Percentiles rank a stretch among this genome's conserved stretches.
phyloP scores from a whole-genome alignment of 2,113 vertebrate species.

The Oncorhynchus masou region DNA sequence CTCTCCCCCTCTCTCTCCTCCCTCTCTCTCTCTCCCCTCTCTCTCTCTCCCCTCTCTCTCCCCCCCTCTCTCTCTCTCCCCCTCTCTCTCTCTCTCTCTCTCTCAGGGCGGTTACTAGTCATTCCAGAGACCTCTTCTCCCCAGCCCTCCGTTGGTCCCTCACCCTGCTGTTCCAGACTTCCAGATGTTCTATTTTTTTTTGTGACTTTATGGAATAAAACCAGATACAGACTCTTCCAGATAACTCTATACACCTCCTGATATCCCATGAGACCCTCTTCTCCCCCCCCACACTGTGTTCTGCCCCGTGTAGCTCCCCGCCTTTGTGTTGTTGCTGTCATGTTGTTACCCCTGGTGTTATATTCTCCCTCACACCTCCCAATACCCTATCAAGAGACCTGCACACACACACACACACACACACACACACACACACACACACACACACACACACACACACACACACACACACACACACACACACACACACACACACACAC shows the following conservation, averaged over 20 bases:
- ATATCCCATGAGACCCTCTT: background rate
- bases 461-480: slow-evolving; percentile 23
- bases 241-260: slow-evolving; percentile 26
- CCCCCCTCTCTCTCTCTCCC: too few relatives aligned
- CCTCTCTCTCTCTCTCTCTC: background rate
- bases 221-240: slow-evolving; percentile 65
- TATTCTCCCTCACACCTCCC: slow-evolving; percentile 37
- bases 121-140: background rate
- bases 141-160: background rate
- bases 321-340: slow-evolving; percentile 67
- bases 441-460: slow-evolving; percentile 11
- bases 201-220: slow-evolving; percentile 73
- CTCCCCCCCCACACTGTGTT: background rate
- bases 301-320: slow-evolving; percentile 47
- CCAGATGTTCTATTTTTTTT: slow-evolving; percentile 72
- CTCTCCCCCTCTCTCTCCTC: background rate
- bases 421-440: slow-evolving; percentile 38
- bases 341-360: slow-evolving; percentile 59
- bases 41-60: too few relatives aligned
- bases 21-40: background rate
- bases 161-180: slow-evolving; percentile 57
- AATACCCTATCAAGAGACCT: slow-evolving; percentile 36
- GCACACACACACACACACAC: slow-evolving; percentile 47
- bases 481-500: slow-evolving; percentile 23
- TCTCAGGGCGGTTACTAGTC: background rate